These are phyloP conservation scores for Spilogale gracilis DNA, from an alignment of 2,113 vertebrate genomes.

Conservation along the genomic window DNA sequence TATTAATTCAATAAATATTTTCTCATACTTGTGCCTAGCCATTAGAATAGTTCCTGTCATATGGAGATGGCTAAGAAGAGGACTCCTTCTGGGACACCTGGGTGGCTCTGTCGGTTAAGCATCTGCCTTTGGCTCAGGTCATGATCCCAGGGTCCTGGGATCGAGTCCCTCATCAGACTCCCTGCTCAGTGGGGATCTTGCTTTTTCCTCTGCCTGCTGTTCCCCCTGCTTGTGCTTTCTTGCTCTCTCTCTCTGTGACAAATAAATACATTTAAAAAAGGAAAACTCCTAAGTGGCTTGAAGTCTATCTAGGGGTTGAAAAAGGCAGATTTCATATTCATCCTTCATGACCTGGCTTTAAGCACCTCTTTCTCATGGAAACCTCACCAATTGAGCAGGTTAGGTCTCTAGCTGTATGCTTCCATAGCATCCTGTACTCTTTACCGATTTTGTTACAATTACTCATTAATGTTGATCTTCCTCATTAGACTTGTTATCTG, in stretches of 20 bases:
- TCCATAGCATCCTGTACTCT: not conserved
- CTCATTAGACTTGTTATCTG: not conserved
- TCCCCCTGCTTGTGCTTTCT: no score
- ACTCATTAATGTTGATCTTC: not conserved
- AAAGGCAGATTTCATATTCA: not conserved
- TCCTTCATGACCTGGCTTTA: not conserved
- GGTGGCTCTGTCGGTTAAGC: no score
- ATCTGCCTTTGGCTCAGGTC: no score
- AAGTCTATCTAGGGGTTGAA: not conserved
- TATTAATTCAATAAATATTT: not conserved
- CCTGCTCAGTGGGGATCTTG: no score
- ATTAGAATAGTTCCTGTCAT: not conserved
- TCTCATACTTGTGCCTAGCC: not conserved
- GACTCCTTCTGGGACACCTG: no score
- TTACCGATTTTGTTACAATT: not conserved
- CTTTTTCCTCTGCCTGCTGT: no score
- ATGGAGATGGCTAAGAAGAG: not conserved
- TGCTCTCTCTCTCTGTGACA: no score
- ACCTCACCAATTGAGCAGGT: not conserved
- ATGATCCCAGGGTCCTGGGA: no score
- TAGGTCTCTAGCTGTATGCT: not conserved
- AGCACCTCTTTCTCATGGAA: not conserved
- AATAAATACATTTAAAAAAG: no score
- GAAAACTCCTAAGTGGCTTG: not conserved
- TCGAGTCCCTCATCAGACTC: no score